Base-by-base conservation (phyloP, 2,113 vertebrate genomes). In the Gambusia holbrooki region DNA sequence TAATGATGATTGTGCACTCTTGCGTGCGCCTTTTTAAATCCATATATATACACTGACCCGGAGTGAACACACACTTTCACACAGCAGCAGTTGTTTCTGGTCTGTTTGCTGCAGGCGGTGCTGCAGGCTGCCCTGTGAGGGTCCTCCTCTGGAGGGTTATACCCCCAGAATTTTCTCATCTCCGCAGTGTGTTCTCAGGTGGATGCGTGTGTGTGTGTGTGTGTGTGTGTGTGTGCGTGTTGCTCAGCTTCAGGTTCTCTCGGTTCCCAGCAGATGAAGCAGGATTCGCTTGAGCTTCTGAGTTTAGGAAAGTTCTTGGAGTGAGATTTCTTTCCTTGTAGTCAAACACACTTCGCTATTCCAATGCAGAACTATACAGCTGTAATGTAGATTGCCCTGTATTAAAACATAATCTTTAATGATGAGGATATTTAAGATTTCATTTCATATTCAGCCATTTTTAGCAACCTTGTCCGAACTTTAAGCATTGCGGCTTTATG, bases 31-130 rank as follows among this genome's bases (percentile, higher is more conserved):
- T 48, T 51, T 37, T 74, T 40, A 61, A 48, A 63, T 63, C 33
- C 67, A 81, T 67, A 51, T 48, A 63, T 54, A 62, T 66, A 30
- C 64, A 66, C 51, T 58, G 28, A 54, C 27, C 70, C 29, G 22
- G 40, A 71, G 48, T 60, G 62, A 62, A 29, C 65, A 71, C 71
- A 76, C 62, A 64, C 66, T 64, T 37, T 14, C 32, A 73, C 37
- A 68, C 77, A 61, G 27, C 28, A 71, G 71, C 73, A 76, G 68
- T 71, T 79, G 51, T 79, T 30, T 73, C 64, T 80, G 82, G 84
- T 58, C 30, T 69, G 73, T 81, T 73, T 81, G 92, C 90, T 91
- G 83, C 85, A 76, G 92, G 92, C 91, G 42, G 74, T 84, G 88
- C 91, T 90, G 68, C 22, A 79, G 92, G 91, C 91, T 69, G 77